phyloP scores from a whole-genome alignment of 2,888 invertebrate species.

The Eupeodes luniger region DNA sequence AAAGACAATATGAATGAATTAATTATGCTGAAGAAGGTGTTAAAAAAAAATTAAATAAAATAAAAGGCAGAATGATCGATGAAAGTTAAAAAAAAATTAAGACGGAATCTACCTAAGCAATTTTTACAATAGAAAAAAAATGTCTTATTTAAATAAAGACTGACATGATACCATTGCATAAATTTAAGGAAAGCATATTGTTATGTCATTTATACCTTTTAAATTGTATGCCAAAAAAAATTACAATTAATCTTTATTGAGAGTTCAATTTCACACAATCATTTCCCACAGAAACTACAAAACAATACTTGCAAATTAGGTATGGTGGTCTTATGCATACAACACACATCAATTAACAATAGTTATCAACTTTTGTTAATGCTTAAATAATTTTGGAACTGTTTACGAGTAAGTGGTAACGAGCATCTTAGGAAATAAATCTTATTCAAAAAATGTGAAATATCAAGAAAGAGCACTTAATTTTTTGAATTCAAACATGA shows the following conservation, averaged over 20 bases:
- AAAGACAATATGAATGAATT: neutral
- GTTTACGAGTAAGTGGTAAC: no score
- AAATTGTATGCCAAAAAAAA: neutral
- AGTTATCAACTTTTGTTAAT: no score
- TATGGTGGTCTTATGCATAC: no score
- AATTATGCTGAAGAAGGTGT: conserved; percentile 10
- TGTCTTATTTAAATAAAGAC: neutral
- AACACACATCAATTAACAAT: no score
- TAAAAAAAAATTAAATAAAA: neutral
- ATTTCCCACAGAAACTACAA: neutral
- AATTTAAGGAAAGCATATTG: conserved; percentile 5
- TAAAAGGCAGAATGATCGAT: conserved; percentile 1
- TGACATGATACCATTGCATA: conserved; percentile 21
- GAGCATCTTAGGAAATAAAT: no score
- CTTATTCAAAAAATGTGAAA: no score
- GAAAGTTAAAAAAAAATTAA: neutral
- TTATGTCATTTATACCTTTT: neutral
- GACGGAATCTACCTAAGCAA: neutral
- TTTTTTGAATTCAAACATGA: no score
- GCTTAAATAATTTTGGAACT: no score
- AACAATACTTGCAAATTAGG: no score
- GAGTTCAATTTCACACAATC: neutral
- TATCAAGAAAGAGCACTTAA: no score
- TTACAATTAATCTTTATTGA: neutral
- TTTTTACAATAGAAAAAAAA: neutral